A percentile compares a stretch with the other conserved stretches of the same genome.
Conservation (phyloP, 1,140 invertebrate species). For the Drosophila ambigua region DNA sequence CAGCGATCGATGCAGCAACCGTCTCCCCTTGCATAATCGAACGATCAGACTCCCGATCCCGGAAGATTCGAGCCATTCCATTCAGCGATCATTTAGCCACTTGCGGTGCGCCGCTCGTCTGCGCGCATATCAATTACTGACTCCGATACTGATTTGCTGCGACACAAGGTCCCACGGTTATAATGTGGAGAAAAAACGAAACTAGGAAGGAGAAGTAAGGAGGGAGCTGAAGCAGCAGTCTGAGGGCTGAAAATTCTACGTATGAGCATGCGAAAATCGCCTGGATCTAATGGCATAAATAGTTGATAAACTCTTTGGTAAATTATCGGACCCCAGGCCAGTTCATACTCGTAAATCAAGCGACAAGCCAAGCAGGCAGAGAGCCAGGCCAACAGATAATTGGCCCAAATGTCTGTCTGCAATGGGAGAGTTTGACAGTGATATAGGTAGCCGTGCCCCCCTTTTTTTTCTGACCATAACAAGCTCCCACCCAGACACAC, state of each 20-base stretch:
- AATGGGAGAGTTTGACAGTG: conserved; percentile 23
- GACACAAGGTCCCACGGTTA: conserved; percentile 59
- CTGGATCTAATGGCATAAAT: too few species aligned
- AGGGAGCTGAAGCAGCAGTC: too few species aligned
- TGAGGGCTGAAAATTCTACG: background rate
- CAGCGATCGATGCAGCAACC: conserved; percentile 24
- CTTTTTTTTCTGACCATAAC: too few species aligned
- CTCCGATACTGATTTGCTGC: background rate
- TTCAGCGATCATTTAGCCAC: conserved; percentile 34
- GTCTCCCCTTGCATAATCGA: conserved; percentile 4
- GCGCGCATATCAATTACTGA: conserved; percentile 50
- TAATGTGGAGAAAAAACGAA: conserved; percentile 27
- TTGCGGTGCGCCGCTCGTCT: conserved; percentile 23
- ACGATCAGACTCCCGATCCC: background rate
- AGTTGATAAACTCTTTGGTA: too few species aligned
- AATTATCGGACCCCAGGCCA: conserved; percentile 5
- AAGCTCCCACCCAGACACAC: too few species aligned
- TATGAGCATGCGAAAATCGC: too few species aligned
- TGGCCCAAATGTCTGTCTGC: conserved; percentile 8
- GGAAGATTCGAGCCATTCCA: background rate
- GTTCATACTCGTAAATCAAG: conserved; percentile 13
- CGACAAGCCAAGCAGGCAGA: background rate
- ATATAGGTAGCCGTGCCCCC: conserved; percentile 20
- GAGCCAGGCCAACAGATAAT: conserved; percentile 22
- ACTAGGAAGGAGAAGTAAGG: conserved; percentile 22